Base-by-base conservation (phyloP, 2,113 vertebrate genomes). In the Pangasianodon hypophthalmus region DNA sequence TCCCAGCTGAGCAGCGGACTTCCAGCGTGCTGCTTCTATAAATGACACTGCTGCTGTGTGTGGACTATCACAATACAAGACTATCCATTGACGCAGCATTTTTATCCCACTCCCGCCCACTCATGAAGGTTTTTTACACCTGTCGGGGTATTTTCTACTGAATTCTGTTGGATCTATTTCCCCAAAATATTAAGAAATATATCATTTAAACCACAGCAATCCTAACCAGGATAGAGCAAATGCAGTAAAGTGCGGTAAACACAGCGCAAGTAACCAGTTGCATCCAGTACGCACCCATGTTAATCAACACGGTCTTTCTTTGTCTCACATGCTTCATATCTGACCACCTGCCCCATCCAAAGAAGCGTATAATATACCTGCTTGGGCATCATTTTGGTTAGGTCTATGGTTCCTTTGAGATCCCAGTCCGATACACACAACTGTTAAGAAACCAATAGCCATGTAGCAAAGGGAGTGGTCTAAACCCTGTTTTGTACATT, bases 11-110 rank as follows among this genome's bases (percentile, higher is more conserved):
- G 82, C 21, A 62, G 37, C 0, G 56, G 19, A 84, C 10, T 84
- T 46, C 82, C 82, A 62, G 21, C 21, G 82, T 84, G 56, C 24
- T 62, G 82, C 37, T 84, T 84, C 24, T 44, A 84, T 26, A 84
- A 8, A 84, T 13, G 37, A 60, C 81, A 84, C 19, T 58, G 32
- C 48, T 81, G 24, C 29, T 29, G 48, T 81, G 19, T 44, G 29
- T 29, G 29, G 48, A n/a, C 79, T 81, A 54, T 18, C 48, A 81
- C 29, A 81, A 32, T 81, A 54, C 48, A 81, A 48, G 4, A 50
- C 13, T 7, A n/a, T 54, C 13, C 10, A 0, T 32, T 58, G n/a
- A 54, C 58, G 54, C 54, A 83, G 29, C 81, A 84, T 60, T 56
- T 32, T 37, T 37, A 4, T 56, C n/a, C 0, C 50, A 56, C 3